Conservation (phyloP, 2,888 invertebrate species). For the Rapana venosa region DNA sequence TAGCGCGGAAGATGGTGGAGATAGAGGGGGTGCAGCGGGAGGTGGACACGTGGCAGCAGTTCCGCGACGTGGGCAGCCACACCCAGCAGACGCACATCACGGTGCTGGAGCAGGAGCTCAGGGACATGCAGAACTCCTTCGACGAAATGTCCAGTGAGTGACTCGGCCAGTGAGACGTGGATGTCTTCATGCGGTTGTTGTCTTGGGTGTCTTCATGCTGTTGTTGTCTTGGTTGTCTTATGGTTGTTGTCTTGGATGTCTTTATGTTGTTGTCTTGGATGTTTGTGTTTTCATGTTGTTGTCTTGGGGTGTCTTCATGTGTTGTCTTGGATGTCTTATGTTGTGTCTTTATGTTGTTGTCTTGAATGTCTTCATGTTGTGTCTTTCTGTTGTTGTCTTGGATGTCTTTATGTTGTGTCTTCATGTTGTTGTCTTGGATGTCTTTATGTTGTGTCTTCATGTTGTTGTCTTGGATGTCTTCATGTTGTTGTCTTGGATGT, state of each 20-base stretch:
- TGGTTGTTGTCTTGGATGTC: neutral
- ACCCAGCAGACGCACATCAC: conserved; percentile 70
- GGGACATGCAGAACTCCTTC: conserved; percentile 74
- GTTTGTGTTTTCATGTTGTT: neutral
- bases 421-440: too few relatives aligned
- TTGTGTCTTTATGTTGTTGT: neutral
- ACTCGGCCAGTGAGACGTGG: neutral
- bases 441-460: neutral
- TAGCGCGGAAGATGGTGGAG: conserved; percentile 64
- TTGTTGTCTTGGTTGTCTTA: neutral
- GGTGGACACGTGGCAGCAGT: conserved; percentile 70
- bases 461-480: neutral
- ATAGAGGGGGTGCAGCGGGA: conserved; percentile 64
- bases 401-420: neutral
- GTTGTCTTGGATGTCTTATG: neutral
- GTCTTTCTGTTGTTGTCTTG: neutral
- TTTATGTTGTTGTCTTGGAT: neutral
- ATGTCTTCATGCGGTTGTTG: neutral
- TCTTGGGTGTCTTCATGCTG: neutral
- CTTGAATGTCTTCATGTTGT: neutral
- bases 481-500: neutral
- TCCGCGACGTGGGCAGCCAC: conserved; percentile 69
- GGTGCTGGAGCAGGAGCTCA: conserved; percentile 73
- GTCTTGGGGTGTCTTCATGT: neutral
- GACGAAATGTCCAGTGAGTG: conserved; percentile 74